Percentiles rank a stretch among this genome's conserved stretches.
Evolutionary conservation across 2,113 vertebrate species (phyloP).

Genomic region (Archilochus colubris): DNA sequence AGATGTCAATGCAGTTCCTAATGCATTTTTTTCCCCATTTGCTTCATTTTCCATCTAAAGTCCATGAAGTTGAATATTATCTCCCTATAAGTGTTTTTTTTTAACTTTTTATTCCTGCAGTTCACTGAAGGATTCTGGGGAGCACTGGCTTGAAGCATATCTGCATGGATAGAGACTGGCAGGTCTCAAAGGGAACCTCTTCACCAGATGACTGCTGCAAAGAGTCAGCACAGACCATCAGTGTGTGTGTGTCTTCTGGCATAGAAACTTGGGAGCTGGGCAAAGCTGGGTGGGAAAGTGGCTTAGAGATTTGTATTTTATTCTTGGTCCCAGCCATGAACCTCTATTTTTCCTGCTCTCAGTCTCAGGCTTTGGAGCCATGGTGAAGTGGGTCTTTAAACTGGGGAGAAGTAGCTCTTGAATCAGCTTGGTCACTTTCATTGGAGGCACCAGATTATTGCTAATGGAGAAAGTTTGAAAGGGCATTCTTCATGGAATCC

Average conservation of each 20-base stretch:
- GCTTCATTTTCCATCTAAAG: not conserved
- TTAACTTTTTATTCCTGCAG: not conserved
- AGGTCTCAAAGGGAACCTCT: not conserved
- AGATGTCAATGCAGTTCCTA: not conserved
- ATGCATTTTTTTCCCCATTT: not conserved
- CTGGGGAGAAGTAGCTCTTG: not conserved
- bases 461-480: not conserved
- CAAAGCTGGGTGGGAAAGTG: not conserved
- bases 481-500: not conserved
- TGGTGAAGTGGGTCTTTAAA: not conserved
- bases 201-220: not conserved
- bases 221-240: not conserved
- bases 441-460: not conserved
- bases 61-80: not conserved
- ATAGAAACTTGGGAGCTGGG: not conserved
- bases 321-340: not conserved
- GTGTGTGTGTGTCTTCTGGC: not conserved
- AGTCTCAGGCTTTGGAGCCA: not conserved
- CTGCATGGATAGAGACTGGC: constrained; percentile 32
- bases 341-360: not conserved
- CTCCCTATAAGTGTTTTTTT: not conserved
- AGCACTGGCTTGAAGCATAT: constrained; percentile 60
- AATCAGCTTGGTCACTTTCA: not conserved
- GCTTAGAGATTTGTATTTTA: not conserved
- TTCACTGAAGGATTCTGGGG: constrained; percentile 63